Conservation (phyloP, 2,888 invertebrate genomes). For the Tanypteryx hageni region DNA sequence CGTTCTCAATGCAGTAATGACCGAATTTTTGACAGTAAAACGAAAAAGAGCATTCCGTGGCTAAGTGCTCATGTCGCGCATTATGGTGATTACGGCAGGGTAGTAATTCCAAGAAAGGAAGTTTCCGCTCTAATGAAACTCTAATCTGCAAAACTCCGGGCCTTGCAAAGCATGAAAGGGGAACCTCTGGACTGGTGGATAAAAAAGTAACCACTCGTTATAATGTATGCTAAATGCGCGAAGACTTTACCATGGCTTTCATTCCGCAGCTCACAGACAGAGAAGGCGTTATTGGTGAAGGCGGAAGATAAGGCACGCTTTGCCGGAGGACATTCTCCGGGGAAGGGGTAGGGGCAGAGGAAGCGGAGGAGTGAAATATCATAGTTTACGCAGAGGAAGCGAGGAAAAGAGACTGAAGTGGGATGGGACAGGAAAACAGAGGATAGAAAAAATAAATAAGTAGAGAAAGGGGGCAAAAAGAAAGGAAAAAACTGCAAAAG, state of each 20-base stretch:
- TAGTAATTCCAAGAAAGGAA: background rate
- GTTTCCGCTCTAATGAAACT: background rate
- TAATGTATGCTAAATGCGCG: slow-evolving; percentile 1
- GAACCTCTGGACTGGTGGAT: background rate
- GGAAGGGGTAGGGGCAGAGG: background rate
- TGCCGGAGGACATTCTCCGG: background rate
- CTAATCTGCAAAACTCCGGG: background rate
- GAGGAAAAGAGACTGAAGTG: background rate
- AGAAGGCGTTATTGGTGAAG: background rate
- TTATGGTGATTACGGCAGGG: background rate
- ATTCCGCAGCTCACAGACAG: background rate
- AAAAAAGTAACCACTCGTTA: slow-evolving; percentile 21
- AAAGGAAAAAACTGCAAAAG: background rate
- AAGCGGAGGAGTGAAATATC: background rate
- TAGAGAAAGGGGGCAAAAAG: background rate
- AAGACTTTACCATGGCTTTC: background rate
- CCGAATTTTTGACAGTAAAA: no score
- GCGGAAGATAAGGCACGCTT: slow-evolving; percentile 27
- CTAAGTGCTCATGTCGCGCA: background rate
- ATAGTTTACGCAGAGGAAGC: background rate
- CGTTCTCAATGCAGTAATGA: no score
- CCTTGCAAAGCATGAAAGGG: background rate
- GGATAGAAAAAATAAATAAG: background rate
- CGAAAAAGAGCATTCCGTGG: background rate
- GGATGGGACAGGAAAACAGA: background rate